Conservation (phyloP, 2,888 invertebrate species). For the Saturnia japonica region DNA sequence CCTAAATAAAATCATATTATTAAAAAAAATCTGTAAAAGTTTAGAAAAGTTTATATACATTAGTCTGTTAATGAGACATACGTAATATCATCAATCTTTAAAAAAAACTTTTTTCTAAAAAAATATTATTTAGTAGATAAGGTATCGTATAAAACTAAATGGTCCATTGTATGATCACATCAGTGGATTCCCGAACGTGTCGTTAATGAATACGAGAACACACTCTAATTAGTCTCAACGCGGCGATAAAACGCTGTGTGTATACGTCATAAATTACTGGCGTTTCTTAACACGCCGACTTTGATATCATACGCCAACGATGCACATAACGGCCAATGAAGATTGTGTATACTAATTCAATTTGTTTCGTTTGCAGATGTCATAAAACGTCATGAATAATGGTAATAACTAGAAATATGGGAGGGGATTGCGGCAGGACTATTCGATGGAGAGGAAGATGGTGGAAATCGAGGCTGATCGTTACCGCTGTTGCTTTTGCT, state of each 20-base stretch:
- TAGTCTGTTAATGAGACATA: too few species aligned
- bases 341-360: slow-evolving; percentile 35
- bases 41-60: too few species aligned
- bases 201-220: slow-evolving; percentile 27
- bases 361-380: slow-evolving; percentile 31
- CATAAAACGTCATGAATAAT: slow-evolving; percentile 21
- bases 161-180: slow-evolving; percentile 11
- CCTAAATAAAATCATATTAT: too few species aligned
- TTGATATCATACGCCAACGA: slow-evolving; percentile 25
- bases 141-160: slow-evolving; percentile 7
- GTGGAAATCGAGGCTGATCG: slow-evolving; percentile 51
- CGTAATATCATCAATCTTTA: too few species aligned
- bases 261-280: slow-evolving; percentile 32
- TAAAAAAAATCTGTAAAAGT: too few species aligned
- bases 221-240: slow-evolving; percentile 32
- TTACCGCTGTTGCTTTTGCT: slow-evolving; percentile 46
- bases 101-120: background rate
- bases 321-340: slow-evolving; percentile 29
- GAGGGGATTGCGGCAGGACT: slow-evolving; percentile 25
- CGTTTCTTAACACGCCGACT: slow-evolving; percentile 24
- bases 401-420: slow-evolving; percentile 22
- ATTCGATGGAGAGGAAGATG: slow-evolving; percentile 29
- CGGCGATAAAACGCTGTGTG: slow-evolving; percentile 31
- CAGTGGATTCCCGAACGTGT: slow-evolving; percentile 19
- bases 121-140: background rate